Percentiles rank a stretch among this genome's conserved stretches.
Evolutionary conservation across 2,888 invertebrate genomes (phyloP).

Genomic region (Iphiclides podalirius): DNA sequence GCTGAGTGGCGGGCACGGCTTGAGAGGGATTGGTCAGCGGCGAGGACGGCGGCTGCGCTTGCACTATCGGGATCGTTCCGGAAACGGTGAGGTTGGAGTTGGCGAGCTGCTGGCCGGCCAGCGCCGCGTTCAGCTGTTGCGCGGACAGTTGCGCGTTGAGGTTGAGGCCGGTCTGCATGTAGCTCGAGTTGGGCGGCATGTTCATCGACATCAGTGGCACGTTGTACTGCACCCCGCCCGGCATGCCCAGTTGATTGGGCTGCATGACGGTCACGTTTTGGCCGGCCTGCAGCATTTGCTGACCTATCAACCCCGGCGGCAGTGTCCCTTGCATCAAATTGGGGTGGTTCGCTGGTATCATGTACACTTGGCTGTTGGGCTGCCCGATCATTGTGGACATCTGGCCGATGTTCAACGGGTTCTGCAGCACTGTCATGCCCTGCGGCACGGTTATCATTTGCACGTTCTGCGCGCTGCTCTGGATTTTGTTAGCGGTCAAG

Average conservation of each 20-base stretch:
- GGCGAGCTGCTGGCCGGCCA: constrained; percentile 59
- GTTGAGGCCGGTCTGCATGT: constrained; percentile 65
- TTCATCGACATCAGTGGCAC: constrained; percentile 71
- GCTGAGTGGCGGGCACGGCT: constrained; percentile 50
- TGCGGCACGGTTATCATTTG: constrained; percentile 74
- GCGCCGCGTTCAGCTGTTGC: constrained; percentile 67
- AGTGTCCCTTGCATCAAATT: constrained; percentile 57
- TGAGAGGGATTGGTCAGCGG: constrained; percentile 50
- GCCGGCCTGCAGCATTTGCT: constrained; percentile 62
- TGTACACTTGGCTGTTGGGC: constrained; percentile 69
- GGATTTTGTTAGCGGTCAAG: constrained; percentile 52
- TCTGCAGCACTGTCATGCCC: constrained; percentile 71
- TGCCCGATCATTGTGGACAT: constrained; percentile 65
- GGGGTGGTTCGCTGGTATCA: constrained; percentile 69
- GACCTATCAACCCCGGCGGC: constrained; percentile 56
- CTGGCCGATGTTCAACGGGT: constrained; percentile 65
- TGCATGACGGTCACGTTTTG: constrained; percentile 74
- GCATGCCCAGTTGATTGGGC: constrained; percentile 66
- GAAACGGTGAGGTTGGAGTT: constrained; percentile 52
- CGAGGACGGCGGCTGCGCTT: constrained; percentile 56
- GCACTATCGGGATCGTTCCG: constrained; percentile 66
- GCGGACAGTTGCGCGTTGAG: constrained; percentile 67
- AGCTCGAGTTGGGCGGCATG: constrained; percentile 62
- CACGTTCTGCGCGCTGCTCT: constrained; percentile 62
- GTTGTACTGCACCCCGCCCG: constrained; percentile 67